A percentile compares a stretch with the other conserved stretches of the same genome.
These are phyloP conservation scores for Mimumesa dahlbomi DNA, from an alignment of 2,888 invertebrate genomes.

Conservation along the genomic window DNA sequence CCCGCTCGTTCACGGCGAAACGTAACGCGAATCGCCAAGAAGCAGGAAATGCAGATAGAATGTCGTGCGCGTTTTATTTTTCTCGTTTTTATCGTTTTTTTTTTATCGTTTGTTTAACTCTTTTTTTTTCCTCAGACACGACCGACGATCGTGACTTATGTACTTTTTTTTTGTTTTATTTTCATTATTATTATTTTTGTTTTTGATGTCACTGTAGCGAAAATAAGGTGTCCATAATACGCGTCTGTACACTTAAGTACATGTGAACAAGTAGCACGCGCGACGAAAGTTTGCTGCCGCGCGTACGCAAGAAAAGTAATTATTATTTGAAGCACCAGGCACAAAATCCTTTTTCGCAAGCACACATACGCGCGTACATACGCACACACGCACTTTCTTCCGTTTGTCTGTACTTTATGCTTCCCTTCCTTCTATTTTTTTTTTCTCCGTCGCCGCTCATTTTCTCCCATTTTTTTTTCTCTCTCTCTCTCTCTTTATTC, in stretches of 20 bases:
- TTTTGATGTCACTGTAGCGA: slow-evolving; percentile 48
- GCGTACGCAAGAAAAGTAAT: slow-evolving; percentile 41
- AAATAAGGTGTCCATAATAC: slow-evolving; percentile 60
- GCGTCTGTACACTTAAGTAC: slow-evolving; percentile 63
- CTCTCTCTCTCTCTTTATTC: slow-evolving; percentile 3
- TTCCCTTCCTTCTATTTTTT: background rate
- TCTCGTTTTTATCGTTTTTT: slow-evolving; percentile 35
- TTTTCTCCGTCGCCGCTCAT: background rate
- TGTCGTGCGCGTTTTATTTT: slow-evolving; percentile 26
- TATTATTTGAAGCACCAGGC: slow-evolving; percentile 55
- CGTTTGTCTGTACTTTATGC: no score
- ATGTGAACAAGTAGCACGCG: slow-evolving; percentile 46
- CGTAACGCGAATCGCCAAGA: slow-evolving; percentile 14
- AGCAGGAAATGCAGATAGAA: slow-evolving; percentile 48
- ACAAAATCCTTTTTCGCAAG: slow-evolving; percentile 33
- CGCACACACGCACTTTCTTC: no score
- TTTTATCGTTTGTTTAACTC: no score
- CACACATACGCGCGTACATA: slow-evolving; percentile 15
- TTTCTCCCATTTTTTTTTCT: slow-evolving; percentile 4
- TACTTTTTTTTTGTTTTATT: slow-evolving; percentile 4
- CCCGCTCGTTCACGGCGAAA: background rate
- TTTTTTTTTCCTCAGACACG: no score
- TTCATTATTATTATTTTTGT: slow-evolving; percentile 40
- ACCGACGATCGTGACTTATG: no score
- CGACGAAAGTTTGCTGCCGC: slow-evolving; percentile 25